Evolutionary conservation across 2,797 vertebrate genomes (phyloP), one percentile per base, ranked within the genome.

Genomic region (Poecilia picta): DNA sequence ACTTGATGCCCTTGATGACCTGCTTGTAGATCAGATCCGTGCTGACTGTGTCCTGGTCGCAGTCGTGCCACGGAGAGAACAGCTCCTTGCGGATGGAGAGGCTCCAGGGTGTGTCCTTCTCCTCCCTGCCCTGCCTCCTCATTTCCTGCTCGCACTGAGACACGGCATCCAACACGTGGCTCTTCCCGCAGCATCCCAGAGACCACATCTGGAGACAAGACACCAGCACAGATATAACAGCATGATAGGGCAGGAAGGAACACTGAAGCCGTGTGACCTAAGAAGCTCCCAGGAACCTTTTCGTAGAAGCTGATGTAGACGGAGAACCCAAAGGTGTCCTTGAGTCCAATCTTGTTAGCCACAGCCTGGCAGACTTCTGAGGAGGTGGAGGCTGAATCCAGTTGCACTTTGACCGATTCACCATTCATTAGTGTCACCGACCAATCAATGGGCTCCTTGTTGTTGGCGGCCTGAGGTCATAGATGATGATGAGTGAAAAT

Each of bases 141-240:
- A 95, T 95, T 78, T 97, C 96, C 86, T 99, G 97, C 87, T 99
- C 98, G 13, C 98, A 99, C 92, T 97, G 98, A n/a, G 97, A 97
- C 70, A 99, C 95, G 0, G 97, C 97, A 0, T 99, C 98, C 92
- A 99, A 90, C 77, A 99, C 88, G 0, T 99, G 97, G 49, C 94
- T 95, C 53, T 95, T 95, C 1, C 83, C 83, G 57, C 94, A 93
- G 41, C 94, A 96, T 49, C 97, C 97, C 90, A 99, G 94, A 39
- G 97, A 97, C 97, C 97, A 99, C 79, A 96, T 95, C 98, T 98
- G 93, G 76, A 74, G 18, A 74, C 5, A 4, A 39, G 83, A 83
- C 10, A 64, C 12, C 71, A 81, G 20, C 0, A 47, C 4, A 11
- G 8, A 55, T n/a, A 18, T 68, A 10, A 71, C 3, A 4, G 20